These are phyloP conservation scores for Martes flavigula DNA, from an alignment of 2,797 vertebrate genomes.

Conservation along the genomic window DNA sequence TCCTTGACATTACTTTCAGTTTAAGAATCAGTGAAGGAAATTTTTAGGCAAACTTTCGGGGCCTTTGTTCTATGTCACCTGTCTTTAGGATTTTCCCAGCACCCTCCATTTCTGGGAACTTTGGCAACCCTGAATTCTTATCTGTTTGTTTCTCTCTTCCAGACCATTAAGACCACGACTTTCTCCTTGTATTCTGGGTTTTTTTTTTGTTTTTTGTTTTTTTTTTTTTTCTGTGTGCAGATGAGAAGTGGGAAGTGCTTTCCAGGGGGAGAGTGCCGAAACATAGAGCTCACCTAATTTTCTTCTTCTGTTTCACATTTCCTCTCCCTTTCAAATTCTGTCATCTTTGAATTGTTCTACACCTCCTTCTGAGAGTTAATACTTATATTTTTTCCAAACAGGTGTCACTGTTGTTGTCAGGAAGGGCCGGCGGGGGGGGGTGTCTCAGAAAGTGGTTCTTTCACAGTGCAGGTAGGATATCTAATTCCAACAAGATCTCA, in stretches of 20 bases:
- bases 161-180: background rate
- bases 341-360: background rate
- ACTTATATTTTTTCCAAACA: background rate
- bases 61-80: background rate
- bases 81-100: background rate
- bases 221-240: background rate
- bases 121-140: background rate
- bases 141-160: background rate
- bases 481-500: background rate
- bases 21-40: background rate
- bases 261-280: background rate
- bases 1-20: background rate
- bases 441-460: background rate
- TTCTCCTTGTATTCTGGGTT: background rate
- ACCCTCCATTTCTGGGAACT: background rate
- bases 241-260: background rate
- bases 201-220: no score
- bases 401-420: background rate
- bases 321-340: background rate
- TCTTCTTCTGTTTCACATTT: background rate
- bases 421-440: background rate
- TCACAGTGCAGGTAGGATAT: background rate
- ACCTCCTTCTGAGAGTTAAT: background rate
- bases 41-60: background rate
- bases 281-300: background rate